Evolutionary conservation across 2,888 invertebrate genomes (phyloP).

Genomic region (Xylophagus ater): DNA sequence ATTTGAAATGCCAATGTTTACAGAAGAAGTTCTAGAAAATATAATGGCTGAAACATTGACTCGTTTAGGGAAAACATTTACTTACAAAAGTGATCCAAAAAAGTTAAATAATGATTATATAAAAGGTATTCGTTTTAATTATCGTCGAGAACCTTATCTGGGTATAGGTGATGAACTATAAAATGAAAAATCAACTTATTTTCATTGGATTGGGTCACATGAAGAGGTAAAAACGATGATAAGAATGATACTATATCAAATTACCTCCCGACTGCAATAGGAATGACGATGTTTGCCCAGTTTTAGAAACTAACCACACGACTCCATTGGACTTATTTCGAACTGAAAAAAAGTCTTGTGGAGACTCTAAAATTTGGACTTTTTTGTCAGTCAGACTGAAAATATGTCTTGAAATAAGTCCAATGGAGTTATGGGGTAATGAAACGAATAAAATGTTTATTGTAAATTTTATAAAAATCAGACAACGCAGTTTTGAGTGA

Average conservation of each 20-base stretch:
- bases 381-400: too few relatives aligned
- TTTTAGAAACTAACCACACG: not conserved
- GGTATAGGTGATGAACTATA: slow-evolving; percentile 32
- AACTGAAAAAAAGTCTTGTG: too few relatives aligned
- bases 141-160: slow-evolving; percentile 31
- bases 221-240: not conserved
- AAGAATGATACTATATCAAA: not conserved
- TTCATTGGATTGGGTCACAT: slow-evolving; percentile 32
- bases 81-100: slow-evolving; percentile 36
- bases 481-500: too few relatives aligned
- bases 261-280: too few relatives aligned
- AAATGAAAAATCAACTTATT: slow-evolving; percentile 31
- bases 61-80: slow-evolving; percentile 39
- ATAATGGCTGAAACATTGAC: slow-evolving; percentile 38
- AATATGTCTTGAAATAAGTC: too few relatives aligned
- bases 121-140: slow-evolving; percentile 29
- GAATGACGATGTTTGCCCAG: slow-evolving; percentile 1
- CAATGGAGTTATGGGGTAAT: too few relatives aligned
- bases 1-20: slow-evolving; percentile 37
- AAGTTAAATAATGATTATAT: slow-evolving; percentile 32
- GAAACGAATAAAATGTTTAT: too few relatives aligned
- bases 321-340: too few relatives aligned
- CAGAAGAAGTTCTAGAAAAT: slow-evolving; percentile 37
- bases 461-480: too few relatives aligned
- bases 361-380: too few relatives aligned